These are phyloP conservation scores for Theonella swinhoei DNA, from an alignment of 37 sponge, comb jelly and placozoan species.

Conservation along the genomic window DNA sequence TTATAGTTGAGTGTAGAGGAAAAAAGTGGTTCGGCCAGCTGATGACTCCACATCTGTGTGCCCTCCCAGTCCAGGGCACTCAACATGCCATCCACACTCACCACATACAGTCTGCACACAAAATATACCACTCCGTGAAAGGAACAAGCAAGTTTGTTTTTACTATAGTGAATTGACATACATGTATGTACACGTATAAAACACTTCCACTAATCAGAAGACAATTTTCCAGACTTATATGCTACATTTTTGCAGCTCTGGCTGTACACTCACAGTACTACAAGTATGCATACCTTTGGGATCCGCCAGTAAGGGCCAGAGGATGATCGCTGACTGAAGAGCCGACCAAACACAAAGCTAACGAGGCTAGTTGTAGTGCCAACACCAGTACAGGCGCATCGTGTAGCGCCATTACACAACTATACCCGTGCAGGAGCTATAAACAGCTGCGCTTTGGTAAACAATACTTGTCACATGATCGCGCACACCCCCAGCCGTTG, in stretches of 20 bases:
- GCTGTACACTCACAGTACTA: too few relatives aligned
- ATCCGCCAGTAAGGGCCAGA: background rate
- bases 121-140: background rate
- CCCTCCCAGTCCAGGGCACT: conserved; percentile 67
- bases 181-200: too few relatives aligned
- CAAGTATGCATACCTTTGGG: too few relatives aligned
- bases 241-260: too few relatives aligned
- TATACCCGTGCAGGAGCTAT: too few relatives aligned
- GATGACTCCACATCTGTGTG: conserved; percentile 31
- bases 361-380: background rate
- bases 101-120: conserved; percentile 42
- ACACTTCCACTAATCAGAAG: too few relatives aligned
- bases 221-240: too few relatives aligned
- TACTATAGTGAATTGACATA: background rate
- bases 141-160: background rate
- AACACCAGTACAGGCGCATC: background rate
- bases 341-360: background rate
- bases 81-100: conserved; percentile 72
- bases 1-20: conserved; percentile 60
- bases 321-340: background rate
- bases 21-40: conserved; percentile 45
- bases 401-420: too few relatives aligned
- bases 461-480: background rate
- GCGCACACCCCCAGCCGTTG: background rate
- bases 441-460: too few relatives aligned